These are phyloP conservation scores for Porites evermanni DNA, from an alignment of 92 coral and sea anemone genomes.

Conservation along the genomic window DNA sequence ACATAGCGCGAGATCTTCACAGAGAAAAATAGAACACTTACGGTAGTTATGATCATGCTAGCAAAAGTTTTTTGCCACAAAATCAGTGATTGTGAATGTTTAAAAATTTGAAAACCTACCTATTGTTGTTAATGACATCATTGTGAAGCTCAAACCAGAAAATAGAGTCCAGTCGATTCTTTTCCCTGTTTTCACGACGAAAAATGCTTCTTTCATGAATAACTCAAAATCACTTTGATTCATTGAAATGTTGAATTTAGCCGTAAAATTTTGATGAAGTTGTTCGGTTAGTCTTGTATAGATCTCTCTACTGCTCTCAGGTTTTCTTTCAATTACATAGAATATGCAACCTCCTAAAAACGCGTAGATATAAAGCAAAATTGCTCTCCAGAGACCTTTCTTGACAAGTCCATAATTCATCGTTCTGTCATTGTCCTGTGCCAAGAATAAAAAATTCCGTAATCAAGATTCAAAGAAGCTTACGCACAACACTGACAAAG, in stretches of 20 bases:
- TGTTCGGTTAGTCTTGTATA: constrained; percentile 4
- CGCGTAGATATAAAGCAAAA: constrained; percentile 12
- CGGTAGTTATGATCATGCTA: too few relatives aligned
- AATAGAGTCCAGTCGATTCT: constrained; percentile 22
- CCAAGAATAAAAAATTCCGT: too few relatives aligned
- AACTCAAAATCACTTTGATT: constrained; percentile 22
- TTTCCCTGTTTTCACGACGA: neutral
- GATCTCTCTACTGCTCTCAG: constrained; percentile 4
- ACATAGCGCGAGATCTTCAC: too few relatives aligned
- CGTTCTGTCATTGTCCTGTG: neutral
- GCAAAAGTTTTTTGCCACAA: too few relatives aligned
- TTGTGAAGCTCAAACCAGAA: neutral
- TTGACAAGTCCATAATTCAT: constrained; percentile 6
- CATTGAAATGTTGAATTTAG: constrained; percentile 16
- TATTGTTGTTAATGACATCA: constrained; percentile 25
- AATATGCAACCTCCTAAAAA: constrained; percentile 34
- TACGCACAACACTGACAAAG: too few relatives aligned
- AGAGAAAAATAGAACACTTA: too few relatives aligned
- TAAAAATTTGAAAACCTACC: constrained; percentile 6
- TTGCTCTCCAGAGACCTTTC: constrained; percentile 21
- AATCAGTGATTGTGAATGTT: too few relatives aligned
- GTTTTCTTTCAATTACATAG: constrained; percentile 31
- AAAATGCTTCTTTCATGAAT: constrained; percentile 23
- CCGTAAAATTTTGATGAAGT: constrained; percentile 3
- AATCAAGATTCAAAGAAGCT: too few relatives aligned